Conservation (phyloP, 2,113 vertebrate species). For the Sinocyclocheilus maitianheensis region DNA sequence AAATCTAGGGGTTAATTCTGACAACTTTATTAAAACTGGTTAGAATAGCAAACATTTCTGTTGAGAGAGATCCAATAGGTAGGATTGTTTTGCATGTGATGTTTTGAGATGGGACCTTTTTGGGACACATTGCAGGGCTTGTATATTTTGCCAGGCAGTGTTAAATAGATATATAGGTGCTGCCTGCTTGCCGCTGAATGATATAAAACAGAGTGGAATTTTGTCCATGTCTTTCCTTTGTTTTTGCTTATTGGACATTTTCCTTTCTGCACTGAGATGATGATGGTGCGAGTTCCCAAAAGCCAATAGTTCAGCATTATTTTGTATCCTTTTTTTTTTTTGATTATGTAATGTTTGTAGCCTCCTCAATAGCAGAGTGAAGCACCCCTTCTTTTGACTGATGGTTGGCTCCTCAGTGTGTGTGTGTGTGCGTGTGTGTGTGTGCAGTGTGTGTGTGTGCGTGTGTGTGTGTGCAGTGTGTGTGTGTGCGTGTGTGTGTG, state of each 20-base stretch:
- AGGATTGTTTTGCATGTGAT: background rate
- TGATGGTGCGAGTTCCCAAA: background rate
- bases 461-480: background rate
- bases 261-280: background rate
- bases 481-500: conserved; percentile 2
- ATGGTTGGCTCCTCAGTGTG: conserved; percentile 29
- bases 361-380: conserved; percentile 18
- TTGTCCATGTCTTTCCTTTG: background rate
- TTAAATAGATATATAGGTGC: background rate
- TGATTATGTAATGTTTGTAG: conserved; percentile 34
- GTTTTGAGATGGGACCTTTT: background rate
- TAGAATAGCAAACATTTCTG: background rate
- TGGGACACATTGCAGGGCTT: background rate
- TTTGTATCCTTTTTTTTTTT: background rate
- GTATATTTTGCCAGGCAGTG: conserved; percentile 2
- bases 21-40: background rate
- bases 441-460: no score
- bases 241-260: conserved; percentile 39
- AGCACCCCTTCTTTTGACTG: conserved; percentile 35
- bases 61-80: background rate
- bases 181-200: background rate
- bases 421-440: background rate
- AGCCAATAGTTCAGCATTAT: conserved; percentile 22
- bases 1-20: no score
- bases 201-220: background rate